Percentiles rank a stretch among this genome's conserved stretches.
These are phyloP conservation scores for Buceros bicornis DNA, from an alignment of 2,797 vertebrate genomes.

Conservation along the genomic window DNA sequence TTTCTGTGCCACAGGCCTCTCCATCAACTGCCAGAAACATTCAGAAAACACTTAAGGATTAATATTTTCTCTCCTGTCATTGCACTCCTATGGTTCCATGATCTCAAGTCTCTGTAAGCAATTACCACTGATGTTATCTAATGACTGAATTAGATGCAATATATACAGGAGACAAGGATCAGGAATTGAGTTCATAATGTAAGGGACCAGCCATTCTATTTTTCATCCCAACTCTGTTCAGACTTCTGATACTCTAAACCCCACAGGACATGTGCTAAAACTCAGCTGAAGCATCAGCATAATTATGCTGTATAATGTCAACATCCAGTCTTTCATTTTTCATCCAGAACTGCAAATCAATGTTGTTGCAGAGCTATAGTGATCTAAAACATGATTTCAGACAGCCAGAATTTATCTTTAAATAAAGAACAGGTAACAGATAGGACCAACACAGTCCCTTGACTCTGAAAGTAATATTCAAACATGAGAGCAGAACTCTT, in stretches of 20 bases:
- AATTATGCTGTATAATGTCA: slow-evolving; percentile 1
- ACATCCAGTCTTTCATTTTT: slow-evolving; percentile 14
- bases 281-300: background rate
- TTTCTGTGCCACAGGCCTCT: background rate
- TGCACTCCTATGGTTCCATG: rapidly evolving
- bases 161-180: background rate
- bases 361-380: background rate
- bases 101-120: background rate
- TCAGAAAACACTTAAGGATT: background rate
- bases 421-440: background rate
- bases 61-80: background rate
- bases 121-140: background rate
- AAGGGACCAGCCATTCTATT: background rate
- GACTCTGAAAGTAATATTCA: background rate
- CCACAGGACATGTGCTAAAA: background rate
- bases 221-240: background rate
- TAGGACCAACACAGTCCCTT: background rate
- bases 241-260: background rate
- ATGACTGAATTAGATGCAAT: background rate
- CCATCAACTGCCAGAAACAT: background rate
- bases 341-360: slow-evolving; percentile 5
- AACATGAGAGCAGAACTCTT: background rate
- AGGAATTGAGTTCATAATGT: background rate
- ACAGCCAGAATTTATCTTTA: background rate
- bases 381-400: slow-evolving; percentile 26